Evolutionary conservation across 2,797 vertebrate genomes (phyloP), one percentile per base, ranked within the genome.

Genomic region (Ctenosaura bakeri): DNA sequence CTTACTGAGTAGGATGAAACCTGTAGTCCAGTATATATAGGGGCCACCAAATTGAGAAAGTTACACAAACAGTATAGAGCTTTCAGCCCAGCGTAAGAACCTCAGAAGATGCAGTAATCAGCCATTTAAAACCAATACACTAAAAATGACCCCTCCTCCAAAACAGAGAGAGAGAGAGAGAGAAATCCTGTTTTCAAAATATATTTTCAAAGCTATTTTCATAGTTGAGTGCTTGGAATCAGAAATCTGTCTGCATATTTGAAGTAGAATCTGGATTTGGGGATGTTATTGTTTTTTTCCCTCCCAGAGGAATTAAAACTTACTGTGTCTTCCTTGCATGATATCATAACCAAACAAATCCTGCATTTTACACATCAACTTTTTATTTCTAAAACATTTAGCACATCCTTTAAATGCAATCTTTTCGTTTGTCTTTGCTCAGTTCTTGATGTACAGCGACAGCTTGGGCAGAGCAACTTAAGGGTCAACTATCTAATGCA

Each of bases 401-500:
- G 22, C 10, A 5, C 50, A 22, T 42, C 42, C 56, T 10, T 73
- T 90, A 78, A 62, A 85, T 66, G 42, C 18, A 62, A 66, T n/a
- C 22, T 69, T 89, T 52, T 59, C 73, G 42, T 77, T 69, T 69
- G 50, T 76, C 32, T 64, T 69, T 24, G 69, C 38, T 69, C 22
- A 64, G 6, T 66, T 29, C 69, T 9, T 69, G 71, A 83, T n/a
- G 69, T 79, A 26, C 52, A 22, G 26, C 22, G 46, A 66, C 18
- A 87, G 35, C 32, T 87, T 56, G 8, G 18, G n/a, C 14, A 74
- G 38, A 83, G 29, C 24, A 69, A 56, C 26, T 3, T 69, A 69
- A 87, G 24, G 59, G 73, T 83, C 80, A 90, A 38, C 59, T 52
- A 42, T 83, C n/a, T 54, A 32, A 66, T 78, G 38, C 90, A 78